A percentile compares a stretch with the other conserved stretches of the same genome.
Conservation (phyloP, 2,113 vertebrate genomes). For the Corythornis madagascariensis region DNA sequence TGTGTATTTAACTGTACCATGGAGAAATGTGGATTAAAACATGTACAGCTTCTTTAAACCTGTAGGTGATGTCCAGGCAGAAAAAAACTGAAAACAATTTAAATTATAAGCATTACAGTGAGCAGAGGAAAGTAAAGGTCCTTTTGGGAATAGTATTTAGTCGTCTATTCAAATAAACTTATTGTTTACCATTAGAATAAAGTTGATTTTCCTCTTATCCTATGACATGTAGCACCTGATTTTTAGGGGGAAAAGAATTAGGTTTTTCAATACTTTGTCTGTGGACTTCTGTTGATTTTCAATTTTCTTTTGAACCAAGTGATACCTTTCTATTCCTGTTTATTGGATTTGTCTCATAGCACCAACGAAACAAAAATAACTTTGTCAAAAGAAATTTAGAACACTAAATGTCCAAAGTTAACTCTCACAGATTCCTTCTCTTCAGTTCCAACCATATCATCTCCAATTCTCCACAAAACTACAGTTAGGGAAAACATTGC, state of each 20-base stretch:
- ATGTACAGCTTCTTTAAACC: not conserved
- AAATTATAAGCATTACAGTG: not conserved
- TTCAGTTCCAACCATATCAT: not conserved
- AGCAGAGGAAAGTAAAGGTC: not conserved
- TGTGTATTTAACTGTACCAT: not conserved
- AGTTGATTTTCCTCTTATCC: not conserved
- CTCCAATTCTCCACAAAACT: not conserved
- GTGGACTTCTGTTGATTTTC: not conserved
- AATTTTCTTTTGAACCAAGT: not conserved
- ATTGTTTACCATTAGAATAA: not conserved
- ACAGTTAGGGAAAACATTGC: not conserved
- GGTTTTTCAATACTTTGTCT: not conserved
- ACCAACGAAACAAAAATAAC: not conserved
- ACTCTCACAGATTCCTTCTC: not conserved
- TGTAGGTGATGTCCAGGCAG: not conserved
- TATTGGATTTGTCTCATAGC: not conserved
- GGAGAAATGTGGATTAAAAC: not conserved
- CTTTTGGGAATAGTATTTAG: not conserved
- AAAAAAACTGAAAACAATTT: not conserved
- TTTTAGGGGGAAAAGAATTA: not conserved
- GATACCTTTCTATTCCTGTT: not conserved
- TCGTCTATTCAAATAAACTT: not conserved
- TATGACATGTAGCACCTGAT: not conserved
- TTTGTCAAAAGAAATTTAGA: not conserved
- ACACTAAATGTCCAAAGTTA: not conserved